Evolutionary conservation across 2,888 invertebrate species (phyloP).

Genomic region (Andricus quercusramuli): DNA sequence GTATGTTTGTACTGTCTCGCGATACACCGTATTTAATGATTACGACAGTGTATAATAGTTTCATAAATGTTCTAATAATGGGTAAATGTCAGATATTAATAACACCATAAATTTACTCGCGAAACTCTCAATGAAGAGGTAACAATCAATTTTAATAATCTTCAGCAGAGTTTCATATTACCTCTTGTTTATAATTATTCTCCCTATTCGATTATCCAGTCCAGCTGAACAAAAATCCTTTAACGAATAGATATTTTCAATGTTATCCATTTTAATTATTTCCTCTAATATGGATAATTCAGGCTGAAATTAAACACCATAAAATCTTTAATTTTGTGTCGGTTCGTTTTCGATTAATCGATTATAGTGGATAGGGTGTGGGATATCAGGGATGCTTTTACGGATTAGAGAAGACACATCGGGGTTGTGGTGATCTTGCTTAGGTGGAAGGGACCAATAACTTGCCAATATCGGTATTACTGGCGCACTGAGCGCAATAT

Average conservation of each 20-base stretch:
- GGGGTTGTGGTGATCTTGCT: conserved; percentile 58
- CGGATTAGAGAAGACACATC: conserved; percentile 68
- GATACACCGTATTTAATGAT: neutral
- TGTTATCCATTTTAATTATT: no score
- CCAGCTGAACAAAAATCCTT: neutral
- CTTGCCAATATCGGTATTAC: conserved; percentile 78
- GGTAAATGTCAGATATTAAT: conserved; percentile 13
- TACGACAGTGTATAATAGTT: conserved; percentile 12
- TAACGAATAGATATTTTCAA: no score
- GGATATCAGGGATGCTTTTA: conserved; percentile 58
- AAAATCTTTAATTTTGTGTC: neutral
- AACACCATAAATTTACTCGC: conserved; percentile 8
- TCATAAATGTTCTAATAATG: conserved; percentile 25
- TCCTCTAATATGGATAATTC: neutral
- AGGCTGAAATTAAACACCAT: no score
- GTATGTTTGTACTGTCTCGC: neutral
- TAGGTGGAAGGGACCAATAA: conserved; percentile 70
- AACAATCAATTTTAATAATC: neutral
- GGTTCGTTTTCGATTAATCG: neutral
- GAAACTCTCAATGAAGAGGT: neutral
- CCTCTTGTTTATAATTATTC: no score
- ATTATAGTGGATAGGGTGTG: neutral
- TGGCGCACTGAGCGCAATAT: conserved; percentile 76
- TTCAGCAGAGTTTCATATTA: neutral
- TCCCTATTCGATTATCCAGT: neutral